phyloP scores from a whole-genome alignment of 2,888 invertebrate species.

The Tuta absoluta region DNA sequence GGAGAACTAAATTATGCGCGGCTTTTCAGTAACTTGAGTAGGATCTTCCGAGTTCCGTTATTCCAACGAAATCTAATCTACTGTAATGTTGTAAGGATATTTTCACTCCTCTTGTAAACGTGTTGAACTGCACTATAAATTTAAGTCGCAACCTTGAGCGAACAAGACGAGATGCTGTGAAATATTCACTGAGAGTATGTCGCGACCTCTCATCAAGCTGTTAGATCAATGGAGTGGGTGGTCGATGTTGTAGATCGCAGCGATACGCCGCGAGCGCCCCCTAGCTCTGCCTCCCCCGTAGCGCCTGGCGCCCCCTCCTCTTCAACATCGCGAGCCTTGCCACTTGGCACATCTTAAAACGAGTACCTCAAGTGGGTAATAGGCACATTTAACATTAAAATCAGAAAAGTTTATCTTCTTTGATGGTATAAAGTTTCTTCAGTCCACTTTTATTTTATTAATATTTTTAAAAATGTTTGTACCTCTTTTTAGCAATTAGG shows the following conservation, averaged over 20 bases:
- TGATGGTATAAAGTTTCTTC: constrained; percentile 41
- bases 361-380: constrained; percentile 54
- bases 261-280: constrained; percentile 61
- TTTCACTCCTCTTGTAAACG: neutral
- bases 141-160: constrained; percentile 33
- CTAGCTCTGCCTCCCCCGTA: neutral
- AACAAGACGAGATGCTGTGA: constrained; percentile 32
- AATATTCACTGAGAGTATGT: constrained; percentile 50
- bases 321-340: constrained; percentile 53
- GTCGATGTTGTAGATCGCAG: constrained; percentile 65
- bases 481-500: constrained; percentile 1
- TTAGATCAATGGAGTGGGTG: constrained; percentile 53
- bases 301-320: neutral
- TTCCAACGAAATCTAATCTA: neutral
- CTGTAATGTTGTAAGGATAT: neutral
- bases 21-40: constrained; percentile 30
- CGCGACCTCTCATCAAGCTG: constrained; percentile 48
- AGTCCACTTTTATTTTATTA: neutral
- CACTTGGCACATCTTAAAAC: constrained; percentile 62
- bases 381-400: constrained; percentile 52
- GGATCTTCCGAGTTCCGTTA: constrained; percentile 38
- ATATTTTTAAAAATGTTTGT: neutral
- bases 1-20: constrained; percentile 16
- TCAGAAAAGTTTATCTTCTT: constrained; percentile 50
- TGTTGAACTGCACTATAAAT: neutral